These are phyloP conservation scores for Florisuga fusca DNA, from an alignment of 2,797 vertebrate genomes.

Conservation along the genomic window DNA sequence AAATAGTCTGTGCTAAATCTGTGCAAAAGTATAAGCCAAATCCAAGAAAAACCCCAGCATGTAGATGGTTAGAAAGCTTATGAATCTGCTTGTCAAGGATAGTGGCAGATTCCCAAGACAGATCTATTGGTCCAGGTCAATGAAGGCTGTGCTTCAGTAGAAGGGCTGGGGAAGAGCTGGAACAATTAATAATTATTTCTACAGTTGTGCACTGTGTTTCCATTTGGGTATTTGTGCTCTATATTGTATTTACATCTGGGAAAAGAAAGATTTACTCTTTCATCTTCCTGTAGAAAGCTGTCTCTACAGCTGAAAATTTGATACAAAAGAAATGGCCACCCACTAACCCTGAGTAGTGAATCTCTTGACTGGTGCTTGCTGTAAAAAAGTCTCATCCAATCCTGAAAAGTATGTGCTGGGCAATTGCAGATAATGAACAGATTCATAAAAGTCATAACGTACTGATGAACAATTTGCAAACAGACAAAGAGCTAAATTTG, in stretches of 20 bases:
- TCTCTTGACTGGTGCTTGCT: not conserved
- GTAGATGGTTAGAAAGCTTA: not conserved
- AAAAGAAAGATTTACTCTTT: conserved; percentile 17
- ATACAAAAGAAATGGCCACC: not conserved
- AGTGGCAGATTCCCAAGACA: not conserved
- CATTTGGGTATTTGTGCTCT: not conserved
- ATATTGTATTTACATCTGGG: not conserved
- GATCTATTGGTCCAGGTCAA: not conserved
- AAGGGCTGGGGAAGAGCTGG: not conserved
- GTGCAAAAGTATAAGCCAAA: not conserved
- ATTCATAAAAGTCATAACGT: conserved; percentile 51
- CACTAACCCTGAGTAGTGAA: not conserved
- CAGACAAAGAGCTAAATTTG: conserved; percentile 54
- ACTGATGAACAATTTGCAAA: conserved; percentile 70
- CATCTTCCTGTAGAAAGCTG: not conserved
- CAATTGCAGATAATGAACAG: conserved; percentile 59
- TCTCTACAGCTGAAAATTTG: not conserved
- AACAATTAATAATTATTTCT: not conserved
- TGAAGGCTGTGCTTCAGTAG: not conserved
- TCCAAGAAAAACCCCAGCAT: not conserved
- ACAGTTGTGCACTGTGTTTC: not conserved
- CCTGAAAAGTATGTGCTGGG: conserved; percentile 30
- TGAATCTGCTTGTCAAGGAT: not conserved
- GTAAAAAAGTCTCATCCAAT: not conserved
- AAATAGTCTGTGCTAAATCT: not conserved